Conservation (phyloP, 2,888 invertebrate species). For the Melangyna quadrimaculata region DNA sequence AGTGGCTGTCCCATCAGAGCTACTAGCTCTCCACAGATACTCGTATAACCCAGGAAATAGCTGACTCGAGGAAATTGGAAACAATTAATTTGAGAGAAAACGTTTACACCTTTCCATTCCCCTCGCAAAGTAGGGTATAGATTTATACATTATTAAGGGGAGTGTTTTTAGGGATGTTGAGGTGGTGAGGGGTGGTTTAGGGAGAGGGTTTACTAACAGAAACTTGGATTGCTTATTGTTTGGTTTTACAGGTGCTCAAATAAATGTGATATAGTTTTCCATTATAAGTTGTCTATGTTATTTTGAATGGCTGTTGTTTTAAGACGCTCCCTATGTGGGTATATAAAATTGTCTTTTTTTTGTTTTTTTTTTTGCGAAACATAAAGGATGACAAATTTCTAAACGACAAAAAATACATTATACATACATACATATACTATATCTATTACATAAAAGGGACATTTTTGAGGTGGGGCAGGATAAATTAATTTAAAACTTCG, state of each 20-base stretch:
- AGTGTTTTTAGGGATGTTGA: slow-evolving; percentile 11
- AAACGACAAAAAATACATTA: background rate
- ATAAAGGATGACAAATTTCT: background rate
- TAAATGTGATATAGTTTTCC: slow-evolving; percentile 41
- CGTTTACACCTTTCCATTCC: background rate
- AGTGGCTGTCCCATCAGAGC: background rate
- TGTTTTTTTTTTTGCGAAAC: slow-evolving; percentile 5
- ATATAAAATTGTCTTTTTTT: background rate
- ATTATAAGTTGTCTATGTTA: slow-evolving; percentile 2
- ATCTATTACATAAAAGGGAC: slow-evolving; percentile 14
- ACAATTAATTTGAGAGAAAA: slow-evolving; percentile 48
- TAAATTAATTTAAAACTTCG: slow-evolving; percentile 22
- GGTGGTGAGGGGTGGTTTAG: too few relatives aligned
- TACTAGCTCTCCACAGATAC: background rate
- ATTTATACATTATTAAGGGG: slow-evolving; percentile 30
- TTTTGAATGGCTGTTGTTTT: background rate
- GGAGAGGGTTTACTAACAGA: slow-evolving; percentile 21
- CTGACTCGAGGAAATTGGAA: slow-evolving; percentile 22
- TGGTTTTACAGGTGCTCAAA: slow-evolving; percentile 47
- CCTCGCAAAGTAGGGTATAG: background rate
- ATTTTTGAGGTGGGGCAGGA: background rate
- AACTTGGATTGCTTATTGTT: slow-evolving; percentile 43
- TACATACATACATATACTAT: too few relatives aligned
- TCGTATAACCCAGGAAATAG: slow-evolving; percentile 29
- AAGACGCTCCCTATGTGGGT: background rate